Conservation (phyloP, 2,113 vertebrate species). For the Procavia capensis region DNA sequence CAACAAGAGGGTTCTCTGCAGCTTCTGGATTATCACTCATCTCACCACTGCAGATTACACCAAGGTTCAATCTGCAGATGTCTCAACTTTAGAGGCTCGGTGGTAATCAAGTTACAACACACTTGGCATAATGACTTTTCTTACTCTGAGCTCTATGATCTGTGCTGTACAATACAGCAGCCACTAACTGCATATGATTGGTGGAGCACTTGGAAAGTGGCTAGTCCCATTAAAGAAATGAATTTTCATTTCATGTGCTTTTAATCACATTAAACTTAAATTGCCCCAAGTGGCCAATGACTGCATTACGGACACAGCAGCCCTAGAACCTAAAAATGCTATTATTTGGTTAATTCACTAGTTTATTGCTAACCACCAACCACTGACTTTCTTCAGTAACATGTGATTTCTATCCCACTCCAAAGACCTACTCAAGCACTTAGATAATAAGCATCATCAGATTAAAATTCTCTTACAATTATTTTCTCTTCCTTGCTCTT, state of each 20-base stretch:
- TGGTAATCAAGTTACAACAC: background rate
- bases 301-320: background rate
- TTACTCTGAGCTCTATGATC: background rate
- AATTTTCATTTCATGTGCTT: background rate
- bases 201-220: background rate
- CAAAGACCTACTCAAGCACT: background rate
- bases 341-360: background rate
- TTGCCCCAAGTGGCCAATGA: background rate
- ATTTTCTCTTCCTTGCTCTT: too few relatives aligned
- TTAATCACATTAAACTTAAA: background rate
- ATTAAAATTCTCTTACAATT: background rate
- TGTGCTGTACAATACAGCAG: background rate
- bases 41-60: background rate
- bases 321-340: background rate
- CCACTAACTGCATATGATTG: background rate
- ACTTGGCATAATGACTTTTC: background rate
- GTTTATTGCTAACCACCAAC: background rate
- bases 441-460: background rate
- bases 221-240: background rate
- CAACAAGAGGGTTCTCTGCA: background rate
- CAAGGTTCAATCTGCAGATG: accelerated
- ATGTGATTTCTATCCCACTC: background rate
- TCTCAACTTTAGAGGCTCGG: background rate
- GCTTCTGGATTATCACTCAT: too few relatives aligned
- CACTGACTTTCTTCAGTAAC: background rate